Conservation (phyloP, 2,113 vertebrate species). For the Tinamus guttatus region DNA sequence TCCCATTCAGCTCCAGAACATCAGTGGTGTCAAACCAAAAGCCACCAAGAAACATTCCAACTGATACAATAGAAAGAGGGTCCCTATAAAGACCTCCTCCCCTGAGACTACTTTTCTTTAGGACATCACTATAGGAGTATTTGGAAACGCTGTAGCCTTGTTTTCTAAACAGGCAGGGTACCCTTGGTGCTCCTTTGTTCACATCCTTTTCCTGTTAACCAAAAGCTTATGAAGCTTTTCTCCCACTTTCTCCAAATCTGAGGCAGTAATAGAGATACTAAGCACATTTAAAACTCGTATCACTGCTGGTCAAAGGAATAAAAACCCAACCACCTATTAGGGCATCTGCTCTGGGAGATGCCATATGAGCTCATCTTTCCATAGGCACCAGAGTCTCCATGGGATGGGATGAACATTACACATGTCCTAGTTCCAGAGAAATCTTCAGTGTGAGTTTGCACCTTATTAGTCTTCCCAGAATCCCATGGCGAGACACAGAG, state of each 20-base stretch:
- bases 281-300: neutral
- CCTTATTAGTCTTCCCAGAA: constrained; percentile 11
- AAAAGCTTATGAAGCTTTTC: neutral
- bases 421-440: constrained; percentile 44
- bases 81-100: neutral
- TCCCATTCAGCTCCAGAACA: neutral
- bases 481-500: neutral
- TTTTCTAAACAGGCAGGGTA: neutral
- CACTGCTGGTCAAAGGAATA: neutral
- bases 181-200: neutral
- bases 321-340: neutral
- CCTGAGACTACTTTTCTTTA: neutral
- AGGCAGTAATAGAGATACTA: neutral
- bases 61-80: neutral
- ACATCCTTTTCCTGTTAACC: neutral
- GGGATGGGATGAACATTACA: constrained; percentile 22
- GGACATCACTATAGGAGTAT: neutral
- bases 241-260: neutral
- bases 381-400: neutral
- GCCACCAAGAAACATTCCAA: neutral
- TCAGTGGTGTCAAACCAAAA: neutral
- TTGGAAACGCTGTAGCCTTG: neutral
- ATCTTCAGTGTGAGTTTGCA: neutral
- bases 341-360: constrained; percentile 18
- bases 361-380: constrained; percentile 40